Conservation (phyloP, 2,888 invertebrate species). For the Hedychridium roseum region DNA sequence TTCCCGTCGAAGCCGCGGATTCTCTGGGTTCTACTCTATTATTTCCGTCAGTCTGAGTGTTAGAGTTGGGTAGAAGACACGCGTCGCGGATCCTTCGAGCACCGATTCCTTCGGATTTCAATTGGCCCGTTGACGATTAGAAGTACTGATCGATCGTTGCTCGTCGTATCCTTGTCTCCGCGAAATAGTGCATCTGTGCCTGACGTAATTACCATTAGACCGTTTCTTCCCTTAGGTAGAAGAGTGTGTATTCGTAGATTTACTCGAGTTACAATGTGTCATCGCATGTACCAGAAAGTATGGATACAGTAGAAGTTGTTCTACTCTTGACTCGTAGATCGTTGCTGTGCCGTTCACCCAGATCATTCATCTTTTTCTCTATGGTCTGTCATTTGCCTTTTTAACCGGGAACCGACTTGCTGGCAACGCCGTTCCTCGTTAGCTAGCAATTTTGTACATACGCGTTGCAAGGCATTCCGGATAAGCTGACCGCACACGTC, state of each 20-base stretch:
- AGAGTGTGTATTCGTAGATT: too few relatives aligned
- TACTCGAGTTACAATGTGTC: too few relatives aligned
- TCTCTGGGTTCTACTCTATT: constrained; percentile 49
- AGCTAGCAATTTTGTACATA: background rate
- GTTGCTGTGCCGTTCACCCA: too few relatives aligned
- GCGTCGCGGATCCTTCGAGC: too few relatives aligned
- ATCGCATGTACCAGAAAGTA: too few relatives aligned
- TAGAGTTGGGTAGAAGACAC: constrained; percentile 55
- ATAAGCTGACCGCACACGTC: background rate
- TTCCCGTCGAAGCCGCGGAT: constrained; percentile 42
- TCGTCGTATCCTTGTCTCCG: constrained; percentile 37
- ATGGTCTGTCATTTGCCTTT: background rate
- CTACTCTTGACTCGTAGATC: too few relatives aligned
- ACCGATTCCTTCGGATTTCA: too few relatives aligned
- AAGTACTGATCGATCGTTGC: too few relatives aligned
- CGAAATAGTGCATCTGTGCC: constrained; percentile 58
- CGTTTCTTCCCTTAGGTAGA: too few relatives aligned
- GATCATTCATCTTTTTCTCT: background rate
- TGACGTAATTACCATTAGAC: too few relatives aligned
- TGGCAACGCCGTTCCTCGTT: background rate
- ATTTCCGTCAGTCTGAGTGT: constrained; percentile 57
- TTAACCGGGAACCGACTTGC: background rate
- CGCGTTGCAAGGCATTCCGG: background rate
- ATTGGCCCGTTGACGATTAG: too few relatives aligned
- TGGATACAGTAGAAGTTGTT: too few relatives aligned